Evolutionary conservation across 2,113 vertebrate genomes (phyloP).

Genomic region (Phyllostomus discolor): DNA sequence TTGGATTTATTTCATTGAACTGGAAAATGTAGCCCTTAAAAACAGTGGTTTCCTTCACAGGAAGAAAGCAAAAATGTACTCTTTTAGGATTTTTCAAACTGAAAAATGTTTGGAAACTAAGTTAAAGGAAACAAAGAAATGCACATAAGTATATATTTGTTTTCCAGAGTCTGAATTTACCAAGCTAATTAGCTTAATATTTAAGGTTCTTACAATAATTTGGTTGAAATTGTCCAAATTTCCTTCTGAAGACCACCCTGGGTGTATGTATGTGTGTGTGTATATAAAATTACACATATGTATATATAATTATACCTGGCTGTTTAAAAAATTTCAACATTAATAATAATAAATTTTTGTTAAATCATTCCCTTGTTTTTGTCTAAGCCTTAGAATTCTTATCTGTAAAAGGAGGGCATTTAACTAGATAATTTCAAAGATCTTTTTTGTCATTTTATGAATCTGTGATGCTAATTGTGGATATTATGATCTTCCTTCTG

Average conservation of each 20-base stretch:
- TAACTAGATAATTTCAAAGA: neutral
- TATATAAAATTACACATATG: neutral
- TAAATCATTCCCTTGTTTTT: neutral
- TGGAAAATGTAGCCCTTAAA: neutral
- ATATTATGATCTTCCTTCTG: neutral
- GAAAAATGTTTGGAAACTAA: neutral
- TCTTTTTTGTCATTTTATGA: constrained; percentile 1
- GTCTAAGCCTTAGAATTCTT: neutral
- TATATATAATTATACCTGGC: neutral
- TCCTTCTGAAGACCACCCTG: neutral
- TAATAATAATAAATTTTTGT: neutral
- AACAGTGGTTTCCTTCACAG: neutral
- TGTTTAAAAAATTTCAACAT: neutral
- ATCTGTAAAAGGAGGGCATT: neutral
- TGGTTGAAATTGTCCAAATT: constrained; percentile 9
- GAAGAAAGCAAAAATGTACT: neutral
- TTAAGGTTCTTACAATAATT: neutral
- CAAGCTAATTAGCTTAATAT: neutral
- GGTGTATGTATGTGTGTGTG: neutral
- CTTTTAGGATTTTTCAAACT: neutral
- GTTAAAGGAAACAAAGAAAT: neutral
- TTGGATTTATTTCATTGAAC: neutral
- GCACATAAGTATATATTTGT: neutral
- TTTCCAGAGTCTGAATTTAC: neutral
- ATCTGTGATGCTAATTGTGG: neutral